phyloP scores from a whole-genome alignment of 2,797 vertebrate species.

The Crossoptilon crossoptilon region DNA sequence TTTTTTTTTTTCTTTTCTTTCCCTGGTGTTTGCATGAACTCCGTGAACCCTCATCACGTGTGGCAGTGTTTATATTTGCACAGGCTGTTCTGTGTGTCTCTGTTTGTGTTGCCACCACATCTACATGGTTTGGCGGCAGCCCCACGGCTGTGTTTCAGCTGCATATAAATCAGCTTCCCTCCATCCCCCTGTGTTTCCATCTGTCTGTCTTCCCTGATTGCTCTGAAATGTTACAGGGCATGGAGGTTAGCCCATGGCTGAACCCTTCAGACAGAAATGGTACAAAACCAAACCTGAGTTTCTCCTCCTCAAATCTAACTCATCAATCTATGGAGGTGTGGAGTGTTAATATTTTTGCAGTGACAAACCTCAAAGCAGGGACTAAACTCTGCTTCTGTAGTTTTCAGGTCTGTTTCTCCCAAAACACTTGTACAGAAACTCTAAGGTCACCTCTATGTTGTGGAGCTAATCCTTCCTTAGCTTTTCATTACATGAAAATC shows the following conservation, averaged over 20 bases:
- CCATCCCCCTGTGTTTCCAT: slow-evolving; percentile 66
- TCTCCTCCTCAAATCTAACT: background rate
- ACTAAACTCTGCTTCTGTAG: background rate
- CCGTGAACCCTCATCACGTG: slow-evolving; percentile 78
- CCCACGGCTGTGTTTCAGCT: slow-evolving; percentile 73
- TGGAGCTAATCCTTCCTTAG: background rate
- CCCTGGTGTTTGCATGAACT: slow-evolving; percentile 80
- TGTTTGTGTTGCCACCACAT: slow-evolving; percentile 81
- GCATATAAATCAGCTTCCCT: slow-evolving; percentile 60
- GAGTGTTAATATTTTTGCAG: background rate
- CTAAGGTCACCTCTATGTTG: background rate
- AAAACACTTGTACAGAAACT: background rate
- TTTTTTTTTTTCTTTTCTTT: slow-evolving; percentile 45
- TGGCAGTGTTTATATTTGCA: slow-evolving; percentile 82
- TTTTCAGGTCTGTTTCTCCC: background rate
- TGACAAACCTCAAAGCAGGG: background rate
- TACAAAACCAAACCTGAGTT: slow-evolving; percentile 18
- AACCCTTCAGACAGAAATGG: slow-evolving; percentile 27
- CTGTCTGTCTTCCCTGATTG: slow-evolving; percentile 60
- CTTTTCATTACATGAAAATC: background rate
- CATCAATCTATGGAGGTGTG: background rate
- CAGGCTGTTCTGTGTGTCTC: slow-evolving; percentile 74
- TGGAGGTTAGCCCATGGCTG: slow-evolving; percentile 31
- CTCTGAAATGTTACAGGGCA: slow-evolving; percentile 61
- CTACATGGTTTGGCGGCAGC: slow-evolving; percentile 76